A percentile compares a stretch with the other conserved stretches of the same genome.
phyloP scores from a whole-genome alignment of 2,113 vertebrate species.

The Ctenodactylus gundi region DNA sequence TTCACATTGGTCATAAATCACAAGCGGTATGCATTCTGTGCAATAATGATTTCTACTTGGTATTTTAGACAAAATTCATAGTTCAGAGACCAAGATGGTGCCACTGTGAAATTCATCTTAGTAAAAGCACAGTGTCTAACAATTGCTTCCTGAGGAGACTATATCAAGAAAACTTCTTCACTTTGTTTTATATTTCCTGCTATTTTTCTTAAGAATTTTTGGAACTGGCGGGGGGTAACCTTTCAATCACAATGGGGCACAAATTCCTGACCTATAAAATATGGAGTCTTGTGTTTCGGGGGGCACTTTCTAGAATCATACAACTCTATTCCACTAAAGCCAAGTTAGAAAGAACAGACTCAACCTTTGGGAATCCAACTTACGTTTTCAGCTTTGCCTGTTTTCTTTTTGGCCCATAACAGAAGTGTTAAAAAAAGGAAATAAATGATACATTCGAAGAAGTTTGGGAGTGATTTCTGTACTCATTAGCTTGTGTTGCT shows the following conservation, averaged over 20 bases:
- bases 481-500: not conserved
- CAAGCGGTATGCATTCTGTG: not conserved
- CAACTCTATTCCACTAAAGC: not conserved
- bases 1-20: not conserved
- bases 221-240: not conserved
- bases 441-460: not conserved
- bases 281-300: not conserved
- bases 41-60: not conserved
- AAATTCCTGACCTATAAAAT: not conserved
- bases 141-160: not conserved
- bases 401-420: not conserved
- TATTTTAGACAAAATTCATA: not conserved
- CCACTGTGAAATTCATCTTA: not conserved
- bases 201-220: not conserved
- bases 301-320: not conserved
- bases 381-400: not conserved
- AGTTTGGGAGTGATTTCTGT: not conserved
- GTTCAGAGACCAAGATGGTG: not conserved
- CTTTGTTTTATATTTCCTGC: no score
- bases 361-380: not conserved
- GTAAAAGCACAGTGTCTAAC: not conserved
- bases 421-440: not conserved
- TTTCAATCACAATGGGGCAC: not conserved
- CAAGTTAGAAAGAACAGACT: not conserved
- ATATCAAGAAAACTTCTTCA: not conserved